Conservation (phyloP, 2,888 invertebrate genomes). For the Watsonalla binaria region DNA sequence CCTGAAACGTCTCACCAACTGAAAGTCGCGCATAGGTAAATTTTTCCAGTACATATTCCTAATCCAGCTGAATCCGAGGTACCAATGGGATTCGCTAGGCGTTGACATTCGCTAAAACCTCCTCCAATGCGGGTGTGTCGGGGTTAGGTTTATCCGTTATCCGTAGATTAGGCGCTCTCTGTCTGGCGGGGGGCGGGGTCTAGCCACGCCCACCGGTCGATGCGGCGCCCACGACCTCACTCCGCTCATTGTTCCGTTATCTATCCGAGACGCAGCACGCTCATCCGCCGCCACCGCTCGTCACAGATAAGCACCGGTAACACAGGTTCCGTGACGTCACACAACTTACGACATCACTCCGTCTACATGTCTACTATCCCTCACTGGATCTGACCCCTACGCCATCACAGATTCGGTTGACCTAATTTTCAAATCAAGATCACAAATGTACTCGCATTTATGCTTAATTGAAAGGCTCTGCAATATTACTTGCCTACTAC, state of each 20-base stretch:
- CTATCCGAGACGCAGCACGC: constrained; percentile 66
- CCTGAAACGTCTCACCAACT: constrained; percentile 20
- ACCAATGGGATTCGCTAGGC: constrained; percentile 69
- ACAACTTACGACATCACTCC: background rate
- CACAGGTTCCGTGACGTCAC: constrained; percentile 45
- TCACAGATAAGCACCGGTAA: constrained; percentile 58
- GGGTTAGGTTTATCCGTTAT: constrained; percentile 75
- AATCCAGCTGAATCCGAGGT: constrained; percentile 67
- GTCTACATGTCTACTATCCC: background rate
- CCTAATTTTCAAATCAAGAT: background rate
- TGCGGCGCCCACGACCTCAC: constrained; percentile 49
- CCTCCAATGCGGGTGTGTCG: constrained; percentile 63
- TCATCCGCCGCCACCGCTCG: constrained; percentile 69
- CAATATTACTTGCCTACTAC: too few relatives aligned
- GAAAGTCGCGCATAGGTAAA: constrained; percentile 25
- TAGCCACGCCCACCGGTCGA: constrained; percentile 74
- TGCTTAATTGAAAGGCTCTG: background rate
- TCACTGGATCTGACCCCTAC: background rate
- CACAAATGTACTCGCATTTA: background rate
- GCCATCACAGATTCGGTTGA: background rate
- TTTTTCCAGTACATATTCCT: constrained; percentile 51
- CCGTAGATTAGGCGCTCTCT: constrained; percentile 72
- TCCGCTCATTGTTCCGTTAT: constrained; percentile 67
- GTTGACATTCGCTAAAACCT: constrained; percentile 62
- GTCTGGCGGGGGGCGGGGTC: constrained; percentile 67